Percentiles rank a stretch among this genome's conserved stretches.
These are phyloP conservation scores for Calliphora vicina DNA, from an alignment of 1,140 invertebrate genomes.

Conservation along the genomic window DNA sequence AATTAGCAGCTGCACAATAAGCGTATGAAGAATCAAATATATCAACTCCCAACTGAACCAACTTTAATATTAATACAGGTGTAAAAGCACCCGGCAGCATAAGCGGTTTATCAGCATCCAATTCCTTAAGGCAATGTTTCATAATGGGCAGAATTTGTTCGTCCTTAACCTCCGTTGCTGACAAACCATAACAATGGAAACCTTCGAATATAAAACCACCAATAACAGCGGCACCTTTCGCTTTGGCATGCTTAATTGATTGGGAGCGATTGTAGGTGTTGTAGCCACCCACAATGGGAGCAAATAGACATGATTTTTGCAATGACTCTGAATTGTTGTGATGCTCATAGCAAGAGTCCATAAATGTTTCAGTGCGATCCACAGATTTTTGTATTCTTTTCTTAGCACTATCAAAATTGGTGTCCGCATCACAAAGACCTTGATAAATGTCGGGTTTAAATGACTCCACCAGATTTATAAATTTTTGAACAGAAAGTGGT, in stretches of 20 bases:
- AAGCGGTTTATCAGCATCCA: conserved; percentile 72
- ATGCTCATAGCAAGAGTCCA: conserved; percentile 69
- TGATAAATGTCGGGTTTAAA: conserved; percentile 83
- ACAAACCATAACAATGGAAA: conserved; percentile 75
- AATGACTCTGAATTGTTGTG: conserved; percentile 67
- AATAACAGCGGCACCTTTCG: conserved; percentile 65
- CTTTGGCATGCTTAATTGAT: conserved; percentile 69
- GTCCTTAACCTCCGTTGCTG: conserved; percentile 65
- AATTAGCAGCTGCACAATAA: conserved; percentile 61
- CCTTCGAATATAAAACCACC: conserved; percentile 82
- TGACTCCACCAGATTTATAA: conserved; percentile 78
- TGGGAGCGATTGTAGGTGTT: conserved; percentile 69
- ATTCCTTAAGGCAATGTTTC: conserved; percentile 69
- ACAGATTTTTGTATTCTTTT: conserved; percentile 77
- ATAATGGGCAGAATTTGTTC: conserved; percentile 68
- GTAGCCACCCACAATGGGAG: conserved; percentile 79
- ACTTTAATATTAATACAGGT: conserved; percentile 71
- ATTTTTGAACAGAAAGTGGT: conserved; percentile 69
- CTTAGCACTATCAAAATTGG: conserved; percentile 69
- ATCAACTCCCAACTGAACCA: conserved; percentile 78
- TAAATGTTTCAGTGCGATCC: conserved; percentile 68
- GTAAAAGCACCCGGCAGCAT: conserved; percentile 75
- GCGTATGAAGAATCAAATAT: conserved; percentile 83
- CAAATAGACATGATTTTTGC: conserved; percentile 52
- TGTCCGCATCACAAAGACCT: conserved; percentile 83